Evolutionary conservation across 2,888 invertebrate genomes (phyloP).

Genomic region (Eupithecia abbreviata): DNA sequence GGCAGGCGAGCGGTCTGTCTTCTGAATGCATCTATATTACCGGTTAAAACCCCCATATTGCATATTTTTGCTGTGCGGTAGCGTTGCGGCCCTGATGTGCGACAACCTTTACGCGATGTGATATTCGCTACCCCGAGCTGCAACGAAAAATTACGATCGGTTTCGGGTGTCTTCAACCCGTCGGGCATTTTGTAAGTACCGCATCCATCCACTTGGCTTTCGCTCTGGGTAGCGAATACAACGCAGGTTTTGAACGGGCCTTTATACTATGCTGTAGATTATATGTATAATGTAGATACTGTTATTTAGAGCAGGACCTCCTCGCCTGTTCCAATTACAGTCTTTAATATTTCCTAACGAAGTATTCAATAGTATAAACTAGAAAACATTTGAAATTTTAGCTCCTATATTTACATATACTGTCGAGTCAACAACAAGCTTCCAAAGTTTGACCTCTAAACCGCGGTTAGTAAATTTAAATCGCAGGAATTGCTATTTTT

Average conservation of each 20-base stretch:
- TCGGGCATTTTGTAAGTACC: background rate
- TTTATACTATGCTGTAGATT: background rate
- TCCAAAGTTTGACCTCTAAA: no score
- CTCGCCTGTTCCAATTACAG: conserved; percentile 3
- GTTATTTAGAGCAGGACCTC: conserved; percentile 3
- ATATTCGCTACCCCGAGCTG: background rate
- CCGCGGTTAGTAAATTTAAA: no score
- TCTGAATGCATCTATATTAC: no score
- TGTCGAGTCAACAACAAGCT: no score
- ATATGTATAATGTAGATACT: background rate
- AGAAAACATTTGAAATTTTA: background rate
- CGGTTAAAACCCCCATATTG: no score
- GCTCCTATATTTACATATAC: no score
- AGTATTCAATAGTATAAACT: background rate
- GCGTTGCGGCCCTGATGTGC: no score
- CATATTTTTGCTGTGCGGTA: no score
- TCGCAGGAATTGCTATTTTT: no score
- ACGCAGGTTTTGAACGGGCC: background rate
- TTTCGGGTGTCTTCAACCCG: background rate
- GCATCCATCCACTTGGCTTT: background rate
- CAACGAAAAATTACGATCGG: background rate
- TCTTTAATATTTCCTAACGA: background rate
- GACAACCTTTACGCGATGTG: background rate
- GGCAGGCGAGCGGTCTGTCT: no score
- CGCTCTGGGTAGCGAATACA: background rate